Conservation (phyloP, 1,140 invertebrate genomes). For the Delia radicum region DNA sequence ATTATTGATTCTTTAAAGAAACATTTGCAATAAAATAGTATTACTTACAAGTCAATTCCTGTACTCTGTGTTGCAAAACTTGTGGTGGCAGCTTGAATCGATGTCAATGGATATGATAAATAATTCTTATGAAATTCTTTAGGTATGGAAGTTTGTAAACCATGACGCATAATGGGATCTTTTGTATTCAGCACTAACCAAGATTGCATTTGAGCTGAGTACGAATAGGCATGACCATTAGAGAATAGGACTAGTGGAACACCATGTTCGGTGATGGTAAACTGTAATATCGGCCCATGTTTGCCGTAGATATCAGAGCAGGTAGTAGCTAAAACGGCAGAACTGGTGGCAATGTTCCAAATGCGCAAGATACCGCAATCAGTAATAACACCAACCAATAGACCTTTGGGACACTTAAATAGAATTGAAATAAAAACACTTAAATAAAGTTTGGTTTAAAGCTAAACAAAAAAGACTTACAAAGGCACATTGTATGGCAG, state of each 20-base stretch:
- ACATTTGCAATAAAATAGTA: not conserved
- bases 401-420: slow-evolving; percentile 41
- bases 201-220: slow-evolving; percentile 41
- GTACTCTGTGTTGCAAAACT: slow-evolving; percentile 39
- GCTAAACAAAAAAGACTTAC: slow-evolving; percentile 33
- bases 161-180: slow-evolving; percentile 50
- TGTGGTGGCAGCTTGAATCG: slow-evolving; percentile 45
- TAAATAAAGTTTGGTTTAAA: not conserved
- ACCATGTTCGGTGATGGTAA: slow-evolving; percentile 49
- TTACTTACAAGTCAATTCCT: slow-evolving; percentile 46
- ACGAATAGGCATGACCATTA: slow-evolving; percentile 50
- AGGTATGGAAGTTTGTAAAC: slow-evolving; percentile 44
- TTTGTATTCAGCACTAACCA: slow-evolving; percentile 51
- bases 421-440: not conserved
- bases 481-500: slow-evolving; percentile 48
- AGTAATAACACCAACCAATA: slow-evolving; percentile 46
- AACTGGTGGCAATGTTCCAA: slow-evolving; percentile 41
- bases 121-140: slow-evolving; percentile 44
- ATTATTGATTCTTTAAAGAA: not conserved
- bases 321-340: slow-evolving; percentile 35
- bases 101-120: slow-evolving; percentile 42
- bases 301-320: slow-evolving; percentile 43
- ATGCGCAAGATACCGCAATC: slow-evolving; percentile 47
- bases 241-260: slow-evolving; percentile 46
- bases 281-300: slow-evolving; percentile 40